phyloP scores from a whole-genome alignment of 2,888 invertebrate species.

The Deilephila porcellus region DNA sequence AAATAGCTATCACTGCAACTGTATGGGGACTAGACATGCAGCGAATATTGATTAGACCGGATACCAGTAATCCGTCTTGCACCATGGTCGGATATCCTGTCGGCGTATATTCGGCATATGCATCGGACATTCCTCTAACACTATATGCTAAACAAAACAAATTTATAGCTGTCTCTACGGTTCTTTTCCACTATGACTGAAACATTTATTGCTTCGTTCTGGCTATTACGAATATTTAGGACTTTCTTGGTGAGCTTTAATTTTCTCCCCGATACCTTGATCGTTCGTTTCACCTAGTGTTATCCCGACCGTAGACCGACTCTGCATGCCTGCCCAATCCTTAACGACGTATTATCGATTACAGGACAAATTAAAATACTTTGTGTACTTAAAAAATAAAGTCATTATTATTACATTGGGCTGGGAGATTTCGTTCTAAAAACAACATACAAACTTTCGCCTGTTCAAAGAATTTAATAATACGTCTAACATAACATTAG shows the following conservation, averaged over 20 bases:
- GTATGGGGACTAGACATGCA: slow-evolving; percentile 8
- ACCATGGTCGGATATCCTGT: slow-evolving; percentile 17
- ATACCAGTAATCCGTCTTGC: slow-evolving; percentile 18
- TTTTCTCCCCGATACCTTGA: too few species aligned
- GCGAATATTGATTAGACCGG: slow-evolving; percentile 18
- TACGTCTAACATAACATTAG: too few species aligned
- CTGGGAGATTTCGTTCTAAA: not conserved
- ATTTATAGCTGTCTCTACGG: not conserved
- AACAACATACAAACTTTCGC: not conserved
- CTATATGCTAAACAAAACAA: slow-evolving; percentile 3
- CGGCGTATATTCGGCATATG: slow-evolving; percentile 14
- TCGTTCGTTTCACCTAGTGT: too few species aligned
- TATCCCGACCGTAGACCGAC: too few species aligned
- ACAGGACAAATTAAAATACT: not conserved
- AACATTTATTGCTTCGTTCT: not conserved
- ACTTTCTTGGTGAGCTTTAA: too few species aligned
- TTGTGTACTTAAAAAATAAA: not conserved
- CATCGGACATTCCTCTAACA: not conserved
- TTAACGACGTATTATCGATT: too few species aligned
- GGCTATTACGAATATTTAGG: too few species aligned
- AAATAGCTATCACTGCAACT: not conserved
- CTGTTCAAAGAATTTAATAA: too few species aligned
- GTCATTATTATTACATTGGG: not conserved
- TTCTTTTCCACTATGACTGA: not conserved
- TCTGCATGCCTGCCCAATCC: too few species aligned